phyloP scores from a whole-genome alignment of 2,113 vertebrate genomes.

The Hippoglossus stenolepis region DNA sequence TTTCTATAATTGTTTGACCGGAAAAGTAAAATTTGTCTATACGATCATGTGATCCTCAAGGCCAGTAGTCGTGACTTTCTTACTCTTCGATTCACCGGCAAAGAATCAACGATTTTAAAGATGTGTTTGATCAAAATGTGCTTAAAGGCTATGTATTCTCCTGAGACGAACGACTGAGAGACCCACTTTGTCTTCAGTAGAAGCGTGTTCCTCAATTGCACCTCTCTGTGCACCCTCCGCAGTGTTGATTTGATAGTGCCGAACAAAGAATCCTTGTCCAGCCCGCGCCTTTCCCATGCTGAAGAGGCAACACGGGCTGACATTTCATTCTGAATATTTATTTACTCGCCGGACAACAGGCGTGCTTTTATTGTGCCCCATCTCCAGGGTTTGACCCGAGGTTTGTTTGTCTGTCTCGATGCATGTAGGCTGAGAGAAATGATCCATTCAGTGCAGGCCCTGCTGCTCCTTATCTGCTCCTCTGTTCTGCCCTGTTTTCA shows the following conservation, averaged over 20 bases:
- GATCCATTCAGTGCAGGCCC: slow-evolving; percentile 5
- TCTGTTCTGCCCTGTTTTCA: neutral
- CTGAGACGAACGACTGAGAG: slow-evolving; percentile 20
- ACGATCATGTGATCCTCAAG: no score
- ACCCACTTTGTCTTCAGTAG: slow-evolving; percentile 25
- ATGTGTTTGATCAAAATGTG: no score
- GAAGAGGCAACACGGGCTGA: slow-evolving; percentile 67
- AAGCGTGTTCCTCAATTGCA: slow-evolving; percentile 52
- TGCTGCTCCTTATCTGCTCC: neutral
- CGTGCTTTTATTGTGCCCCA: slow-evolving; percentile 55
- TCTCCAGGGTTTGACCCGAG: slow-evolving; percentile 35
- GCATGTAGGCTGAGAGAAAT: slow-evolving; percentile 13
- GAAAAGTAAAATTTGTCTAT: neutral
- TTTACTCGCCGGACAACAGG: slow-evolving; percentile 64
- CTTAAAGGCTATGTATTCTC: no score
- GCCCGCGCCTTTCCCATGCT: slow-evolving; percentile 79
- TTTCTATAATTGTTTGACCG: no score
- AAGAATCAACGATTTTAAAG: slow-evolving; percentile 48
- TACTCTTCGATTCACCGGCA: no score
- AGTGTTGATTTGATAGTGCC: slow-evolving; percentile 59
- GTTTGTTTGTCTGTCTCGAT: slow-evolving; percentile 29
- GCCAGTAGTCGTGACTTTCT: no score
- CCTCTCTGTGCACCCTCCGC: slow-evolving; percentile 56
- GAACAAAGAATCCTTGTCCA: slow-evolving; percentile 77
- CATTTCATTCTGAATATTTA: slow-evolving; percentile 77